Base-by-base conservation (phyloP, 2,113 vertebrate species). In the Carettochelys insculpta region DNA sequence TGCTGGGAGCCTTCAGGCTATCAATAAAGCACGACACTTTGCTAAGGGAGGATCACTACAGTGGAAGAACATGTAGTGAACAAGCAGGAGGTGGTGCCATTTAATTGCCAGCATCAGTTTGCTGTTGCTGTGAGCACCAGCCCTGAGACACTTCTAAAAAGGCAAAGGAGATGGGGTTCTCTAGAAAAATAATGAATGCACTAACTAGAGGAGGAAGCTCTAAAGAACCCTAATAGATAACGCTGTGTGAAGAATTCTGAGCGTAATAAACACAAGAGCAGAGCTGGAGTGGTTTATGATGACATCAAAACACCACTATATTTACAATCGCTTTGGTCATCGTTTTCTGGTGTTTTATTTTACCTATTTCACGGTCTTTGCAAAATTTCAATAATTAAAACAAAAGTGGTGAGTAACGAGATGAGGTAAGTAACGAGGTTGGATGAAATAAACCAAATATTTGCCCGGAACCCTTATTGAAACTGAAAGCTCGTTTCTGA, bases 111-210 rank as follows among this genome's bases (percentile, higher is more conserved):
- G 77, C 80, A 47, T 89, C 41, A 2, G 53, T 81, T 88, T 94
- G 90, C 88, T 95, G 94, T 79, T 92, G 83, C 95, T 92, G 82
- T 1, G 8, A 94, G 80, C 58, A 68, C 61, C 86, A 82, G 90
- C 56, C 81, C 86, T 90, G 86, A 90, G 73, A 76, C 94, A 84
- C 90, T 85, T 90, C 84, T 75, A 80, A 92, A 45, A 94, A 95
- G 71, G 52, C 90, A 94, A 93, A 95, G 38, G 80, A 80, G 77
- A 53, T 82, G 85, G 93, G 86, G 82, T 91, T 93, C 87, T 95
- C 77, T 90, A 88, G 89, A 94, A 87, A 94, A 94, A 94, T 92
- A 91, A 93, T 95, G 84, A 94, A 93, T 92, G 41, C 68, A 78
- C 34, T 88, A 94, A 87, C 83, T 83, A 95, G 90, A 92, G 93